Evolutionary conservation across 2,113 vertebrate species (phyloP).

Genomic region (Leptodactylus fuscus): DNA sequence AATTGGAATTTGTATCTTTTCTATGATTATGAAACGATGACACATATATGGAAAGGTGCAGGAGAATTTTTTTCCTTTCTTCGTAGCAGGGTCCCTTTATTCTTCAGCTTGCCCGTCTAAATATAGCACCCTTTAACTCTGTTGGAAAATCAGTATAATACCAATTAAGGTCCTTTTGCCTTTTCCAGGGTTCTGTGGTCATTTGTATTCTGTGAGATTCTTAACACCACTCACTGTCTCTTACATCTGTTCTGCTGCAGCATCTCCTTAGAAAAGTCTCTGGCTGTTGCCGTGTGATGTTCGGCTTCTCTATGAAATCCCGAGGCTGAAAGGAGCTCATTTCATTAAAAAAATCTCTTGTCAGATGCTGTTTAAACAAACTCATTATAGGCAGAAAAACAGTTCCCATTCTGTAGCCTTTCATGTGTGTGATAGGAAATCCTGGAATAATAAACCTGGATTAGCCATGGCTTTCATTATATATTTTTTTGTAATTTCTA

Average conservation of each 20-base stretch:
- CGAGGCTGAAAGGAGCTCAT: constrained; percentile 43
- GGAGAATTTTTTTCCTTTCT: too few relatives aligned
- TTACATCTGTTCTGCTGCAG: constrained; percentile 47
- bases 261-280: constrained; percentile 21
- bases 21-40: too few relatives aligned
- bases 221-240: constrained; percentile 3
- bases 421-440: constrained; percentile 38
- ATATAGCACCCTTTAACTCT: constrained; percentile 29
- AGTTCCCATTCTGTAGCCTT: constrained; percentile 13
- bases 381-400: constrained; percentile 47
- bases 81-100: not conserved
- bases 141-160: constrained; percentile 41
- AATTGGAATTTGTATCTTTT: too few relatives aligned
- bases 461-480: constrained; percentile 30
- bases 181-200: constrained; percentile 16
- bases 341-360: constrained; percentile 48
- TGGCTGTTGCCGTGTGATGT: constrained; percentile 25
- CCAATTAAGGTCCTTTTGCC: constrained; percentile 30
- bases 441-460: constrained; percentile 28
- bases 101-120: not conserved
- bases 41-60: too few relatives aligned
- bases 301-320: constrained; percentile 28
- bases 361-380: constrained; percentile 49
- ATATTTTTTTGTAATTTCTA: not conserved
- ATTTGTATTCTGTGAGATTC: constrained; percentile 40